Conservation (phyloP, 2,113 vertebrate genomes). For the Rana temporaria region DNA sequence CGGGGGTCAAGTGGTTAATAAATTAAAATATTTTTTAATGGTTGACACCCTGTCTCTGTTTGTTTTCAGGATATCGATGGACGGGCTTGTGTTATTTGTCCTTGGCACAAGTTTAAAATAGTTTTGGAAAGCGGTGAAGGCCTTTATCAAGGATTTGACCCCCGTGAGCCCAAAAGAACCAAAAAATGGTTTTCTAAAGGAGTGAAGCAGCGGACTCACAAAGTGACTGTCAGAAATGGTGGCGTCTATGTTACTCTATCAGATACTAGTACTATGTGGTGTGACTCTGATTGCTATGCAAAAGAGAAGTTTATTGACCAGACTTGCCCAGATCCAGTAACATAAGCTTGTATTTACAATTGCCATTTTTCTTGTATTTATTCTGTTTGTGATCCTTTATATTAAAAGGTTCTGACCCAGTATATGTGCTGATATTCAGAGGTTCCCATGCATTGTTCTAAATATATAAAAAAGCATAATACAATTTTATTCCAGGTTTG, state of each 20-base stretch:
- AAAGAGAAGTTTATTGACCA: conserved; percentile 77
- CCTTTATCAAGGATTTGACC: conserved; percentile 80
- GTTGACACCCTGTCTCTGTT: not conserved
- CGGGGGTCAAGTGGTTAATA: too few relatives aligned
- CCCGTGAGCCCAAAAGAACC: conserved; percentile 68
- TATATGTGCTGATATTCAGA: too few relatives aligned
- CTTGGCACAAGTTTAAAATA: conserved; percentile 93
- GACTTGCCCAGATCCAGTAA: not conserved
- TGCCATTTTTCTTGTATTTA: too few relatives aligned
- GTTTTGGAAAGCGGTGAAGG: conserved; percentile 86
- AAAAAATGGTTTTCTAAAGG: conserved; percentile 87
- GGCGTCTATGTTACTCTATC: conserved; percentile 85
- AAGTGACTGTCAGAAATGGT: conserved; percentile 75
- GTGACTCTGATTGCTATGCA: conserved; percentile 90
- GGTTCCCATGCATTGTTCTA: too few relatives aligned
- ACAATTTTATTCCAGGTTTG: too few relatives aligned
- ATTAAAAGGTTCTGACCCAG: too few relatives aligned
- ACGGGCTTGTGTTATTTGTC: conserved; percentile 88
- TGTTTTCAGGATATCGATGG: conserved; percentile 80
- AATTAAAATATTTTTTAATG: not conserved
- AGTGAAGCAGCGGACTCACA: conserved; percentile 87
- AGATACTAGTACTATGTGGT: conserved; percentile 63
- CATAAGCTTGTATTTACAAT: not conserved
- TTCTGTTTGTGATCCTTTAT: too few relatives aligned
- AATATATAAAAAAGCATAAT: too few relatives aligned